Conservation (phyloP, 2,888 invertebrate species). For the Phyto melanocephala region DNA sequence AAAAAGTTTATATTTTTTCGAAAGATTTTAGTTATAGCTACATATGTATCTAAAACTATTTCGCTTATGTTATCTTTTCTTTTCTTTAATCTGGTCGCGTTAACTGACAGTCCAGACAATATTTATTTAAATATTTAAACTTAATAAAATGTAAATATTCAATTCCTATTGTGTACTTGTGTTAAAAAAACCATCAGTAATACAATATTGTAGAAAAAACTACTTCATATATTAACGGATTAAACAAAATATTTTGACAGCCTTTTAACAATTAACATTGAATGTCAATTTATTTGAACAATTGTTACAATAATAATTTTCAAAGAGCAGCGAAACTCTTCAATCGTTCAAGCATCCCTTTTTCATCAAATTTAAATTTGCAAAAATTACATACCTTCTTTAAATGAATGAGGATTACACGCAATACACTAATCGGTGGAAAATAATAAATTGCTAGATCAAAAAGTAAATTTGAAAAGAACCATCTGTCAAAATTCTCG, state of each 20-base stretch:
- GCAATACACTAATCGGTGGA: constrained; percentile 69
- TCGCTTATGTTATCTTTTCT: no score
- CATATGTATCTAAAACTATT: no score
- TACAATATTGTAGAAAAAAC: neutral
- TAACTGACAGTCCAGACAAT: no score
- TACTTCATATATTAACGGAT: constrained; percentile 47
- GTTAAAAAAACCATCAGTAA: no score
- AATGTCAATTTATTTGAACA: constrained; percentile 68
- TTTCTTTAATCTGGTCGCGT: no score
- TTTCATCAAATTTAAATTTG: constrained; percentile 70
- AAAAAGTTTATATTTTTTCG: no score
- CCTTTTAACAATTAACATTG: constrained; percentile 67
- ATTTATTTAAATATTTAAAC: no score
- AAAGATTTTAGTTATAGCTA: no score
- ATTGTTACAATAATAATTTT: constrained; percentile 61
- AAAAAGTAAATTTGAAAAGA: constrained; percentile 74
- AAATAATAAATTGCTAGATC: constrained; percentile 73
- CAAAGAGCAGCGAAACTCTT: constrained; percentile 44
- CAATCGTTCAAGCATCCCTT: constrained; percentile 50
- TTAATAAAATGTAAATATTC: no score
- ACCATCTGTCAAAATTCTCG: constrained; percentile 78
- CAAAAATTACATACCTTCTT: constrained; percentile 63
- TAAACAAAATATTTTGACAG: constrained; percentile 75
- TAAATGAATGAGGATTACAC: constrained; percentile 69
- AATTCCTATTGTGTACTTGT: no score